Conservation (phyloP, 2,888 invertebrate species). For the Troglohyphantes excavatus region DNA sequence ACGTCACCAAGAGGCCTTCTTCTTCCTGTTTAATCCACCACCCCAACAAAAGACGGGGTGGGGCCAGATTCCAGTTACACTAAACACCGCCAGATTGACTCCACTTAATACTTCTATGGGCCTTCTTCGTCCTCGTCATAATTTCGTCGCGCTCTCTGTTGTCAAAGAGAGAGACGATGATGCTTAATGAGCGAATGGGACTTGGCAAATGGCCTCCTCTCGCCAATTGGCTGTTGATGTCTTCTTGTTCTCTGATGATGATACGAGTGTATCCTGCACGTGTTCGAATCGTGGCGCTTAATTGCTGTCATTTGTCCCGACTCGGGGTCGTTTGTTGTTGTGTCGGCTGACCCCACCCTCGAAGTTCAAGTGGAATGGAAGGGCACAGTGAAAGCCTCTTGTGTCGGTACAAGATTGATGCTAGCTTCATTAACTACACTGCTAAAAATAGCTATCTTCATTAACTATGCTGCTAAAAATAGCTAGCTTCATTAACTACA, state of each 20-base stretch:
- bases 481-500: too few species aligned
- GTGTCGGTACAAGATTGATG: too few species aligned
- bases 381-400: too few species aligned
- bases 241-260: slow-evolving; percentile 23
- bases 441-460: too few species aligned
- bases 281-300: slow-evolving; percentile 69
- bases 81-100: slow-evolving; percentile 63
- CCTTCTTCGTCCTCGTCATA: too few species aligned
- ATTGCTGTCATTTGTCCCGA: slow-evolving; percentile 65
- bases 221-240: slow-evolving; percentile 63
- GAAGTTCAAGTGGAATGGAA: too few species aligned
- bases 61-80: slow-evolving; percentile 49
- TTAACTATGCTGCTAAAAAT: too few species aligned
- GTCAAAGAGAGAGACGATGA: slow-evolving; percentile 11
- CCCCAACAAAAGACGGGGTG: slow-evolving; percentile 48
- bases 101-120: slow-evolving; percentile 40
- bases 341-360: background rate
- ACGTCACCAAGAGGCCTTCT: background rate
- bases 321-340: background rate
- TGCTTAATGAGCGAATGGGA: slow-evolving; percentile 18
- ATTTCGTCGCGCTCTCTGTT: slow-evolving; percentile 59
- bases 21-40: slow-evolving; percentile 47
- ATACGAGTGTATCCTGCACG: slow-evolving; percentile 63
- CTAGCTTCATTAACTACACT: too few species aligned
- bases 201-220: slow-evolving; percentile 45